phyloP scores from a whole-genome alignment of 1,140 invertebrate species.

The Heliconius nattereri region DNA sequence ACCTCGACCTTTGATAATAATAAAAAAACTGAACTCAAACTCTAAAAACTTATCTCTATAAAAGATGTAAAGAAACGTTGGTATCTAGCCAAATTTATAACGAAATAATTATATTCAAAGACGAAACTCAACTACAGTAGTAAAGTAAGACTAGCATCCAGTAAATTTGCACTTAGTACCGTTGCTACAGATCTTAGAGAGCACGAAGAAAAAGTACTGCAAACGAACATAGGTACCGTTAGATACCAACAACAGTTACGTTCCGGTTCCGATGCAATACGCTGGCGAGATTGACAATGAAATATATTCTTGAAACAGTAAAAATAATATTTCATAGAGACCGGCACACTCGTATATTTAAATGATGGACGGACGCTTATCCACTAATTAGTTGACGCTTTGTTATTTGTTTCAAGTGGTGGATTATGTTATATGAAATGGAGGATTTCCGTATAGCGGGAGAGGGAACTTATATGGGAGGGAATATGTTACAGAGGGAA shows the following conservation, averaged over 20 bases:
- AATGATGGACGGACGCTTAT: neutral
- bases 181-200: slow-evolving; percentile 16
- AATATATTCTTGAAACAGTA: slow-evolving; percentile 16
- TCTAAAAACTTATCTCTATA: too few species aligned
- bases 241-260: slow-evolving; percentile 29
- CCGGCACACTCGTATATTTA: neutral
- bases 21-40: too few species aligned
- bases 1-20: too few species aligned
- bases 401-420: neutral
- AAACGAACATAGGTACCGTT: slow-evolving; percentile 25
- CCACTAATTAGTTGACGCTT: neutral
- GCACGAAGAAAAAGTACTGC: slow-evolving; percentile 29
- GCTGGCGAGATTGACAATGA: slow-evolving; percentile 29
- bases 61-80: too few species aligned
- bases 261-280: slow-evolving; percentile 33
- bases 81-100: too few species aligned
- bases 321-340: slow-evolving; percentile 8
- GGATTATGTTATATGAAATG: neutral
- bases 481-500: too few species aligned
- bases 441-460: neutral
- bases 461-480: too few species aligned
- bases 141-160: neutral
- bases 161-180: slow-evolving; percentile 14
- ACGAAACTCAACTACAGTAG: neutral
- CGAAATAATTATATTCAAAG: too few species aligned